Percentiles rank a stretch among this genome's conserved stretches.
Evolutionary conservation across 2,888 invertebrate species (phyloP).

Genomic region (Leptopilina syphax): DNA sequence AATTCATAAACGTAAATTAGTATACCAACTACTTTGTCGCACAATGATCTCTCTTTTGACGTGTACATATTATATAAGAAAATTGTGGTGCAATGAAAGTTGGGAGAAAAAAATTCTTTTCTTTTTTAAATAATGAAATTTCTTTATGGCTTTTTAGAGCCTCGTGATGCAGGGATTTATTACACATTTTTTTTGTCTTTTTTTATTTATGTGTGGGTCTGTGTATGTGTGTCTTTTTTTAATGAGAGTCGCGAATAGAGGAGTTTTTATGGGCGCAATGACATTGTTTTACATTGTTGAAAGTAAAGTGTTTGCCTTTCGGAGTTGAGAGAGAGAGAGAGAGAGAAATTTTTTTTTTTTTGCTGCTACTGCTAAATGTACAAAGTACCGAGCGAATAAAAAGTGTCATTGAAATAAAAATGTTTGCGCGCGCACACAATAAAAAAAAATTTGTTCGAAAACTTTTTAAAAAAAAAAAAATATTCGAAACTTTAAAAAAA

Average conservation of each 20-base stretch:
- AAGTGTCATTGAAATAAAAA: not conserved
- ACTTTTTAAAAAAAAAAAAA: too few relatives aligned
- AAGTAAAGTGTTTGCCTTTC: constrained; percentile 11
- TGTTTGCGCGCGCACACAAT: not conserved
- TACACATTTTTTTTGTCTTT: not conserved
- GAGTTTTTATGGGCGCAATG: constrained; percentile 8
- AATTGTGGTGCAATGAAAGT: constrained; percentile 1
- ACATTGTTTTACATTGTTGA: constrained; percentile 16
- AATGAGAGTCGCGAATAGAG: constrained; percentile 9
- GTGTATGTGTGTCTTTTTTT: not conserved
- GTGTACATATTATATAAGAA: not conserved
- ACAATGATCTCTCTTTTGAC: not conserved
- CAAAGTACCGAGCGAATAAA: constrained; percentile 1
- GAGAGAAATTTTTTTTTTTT: not conserved
- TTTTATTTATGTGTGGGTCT: not conserved
- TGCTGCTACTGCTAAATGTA: not conserved
- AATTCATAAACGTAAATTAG: not conserved
- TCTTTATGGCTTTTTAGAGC: constrained; percentile 4
- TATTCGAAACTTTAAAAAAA: too few relatives aligned
- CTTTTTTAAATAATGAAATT: not conserved
- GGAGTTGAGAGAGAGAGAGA: too few relatives aligned
- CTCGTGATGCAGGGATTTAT: not conserved
- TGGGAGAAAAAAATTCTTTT: not conserved
- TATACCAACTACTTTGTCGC: not conserved
- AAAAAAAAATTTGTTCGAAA: not conserved